Percentiles rank a stretch among this genome's conserved stretches.
Evolutionary conservation across 92 coral and sea anemone species (phyloP).

Genomic region (Epizoanthus illoricatus): DNA sequence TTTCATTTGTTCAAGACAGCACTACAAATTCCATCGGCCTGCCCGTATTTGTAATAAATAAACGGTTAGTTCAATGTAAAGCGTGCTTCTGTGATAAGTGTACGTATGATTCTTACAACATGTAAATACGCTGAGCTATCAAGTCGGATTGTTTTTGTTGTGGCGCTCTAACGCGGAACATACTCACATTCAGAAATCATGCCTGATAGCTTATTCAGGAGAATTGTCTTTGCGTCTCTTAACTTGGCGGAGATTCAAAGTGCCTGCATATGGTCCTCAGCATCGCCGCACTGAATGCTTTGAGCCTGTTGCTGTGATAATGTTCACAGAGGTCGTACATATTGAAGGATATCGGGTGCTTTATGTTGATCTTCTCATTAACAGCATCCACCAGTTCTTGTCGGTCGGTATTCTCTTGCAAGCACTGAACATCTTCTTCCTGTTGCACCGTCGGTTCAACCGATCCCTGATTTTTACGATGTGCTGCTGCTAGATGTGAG

Average conservation of each 20-base stretch:
- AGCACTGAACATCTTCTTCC: conserved; percentile 59
- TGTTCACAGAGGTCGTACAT: conserved; percentile 59
- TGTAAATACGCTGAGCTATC: no score
- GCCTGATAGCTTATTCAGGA: conserved; percentile 46
- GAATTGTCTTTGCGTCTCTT: conserved; percentile 55
- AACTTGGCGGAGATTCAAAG: conserved; percentile 62
- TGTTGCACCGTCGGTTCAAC: conserved; percentile 43
- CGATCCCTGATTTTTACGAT: conserved; percentile 54
- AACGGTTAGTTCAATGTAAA: neutral
- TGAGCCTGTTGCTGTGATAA: no score
- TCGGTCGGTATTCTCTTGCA: conserved; percentile 54
- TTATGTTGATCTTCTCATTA: conserved; percentile 48
- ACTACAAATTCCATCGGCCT: neutral
- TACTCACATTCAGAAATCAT: neutral
- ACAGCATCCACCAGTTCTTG: conserved; percentile 50
- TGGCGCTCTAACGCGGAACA: neutral
- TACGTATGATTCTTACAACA: no score
- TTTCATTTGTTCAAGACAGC: neutral
- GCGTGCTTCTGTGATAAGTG: neutral
- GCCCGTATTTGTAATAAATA: no score
- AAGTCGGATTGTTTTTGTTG: no score
- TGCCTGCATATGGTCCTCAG: conserved; percentile 59
- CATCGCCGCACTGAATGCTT: conserved; percentile 34
- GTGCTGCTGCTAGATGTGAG: conserved; percentile 61
- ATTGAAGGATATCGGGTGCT: conserved; percentile 49